Base-by-base conservation (phyloP, 30 jellyfish, hydroid and myxozoan genomes). In the Nemopilema nomurai region DNA sequence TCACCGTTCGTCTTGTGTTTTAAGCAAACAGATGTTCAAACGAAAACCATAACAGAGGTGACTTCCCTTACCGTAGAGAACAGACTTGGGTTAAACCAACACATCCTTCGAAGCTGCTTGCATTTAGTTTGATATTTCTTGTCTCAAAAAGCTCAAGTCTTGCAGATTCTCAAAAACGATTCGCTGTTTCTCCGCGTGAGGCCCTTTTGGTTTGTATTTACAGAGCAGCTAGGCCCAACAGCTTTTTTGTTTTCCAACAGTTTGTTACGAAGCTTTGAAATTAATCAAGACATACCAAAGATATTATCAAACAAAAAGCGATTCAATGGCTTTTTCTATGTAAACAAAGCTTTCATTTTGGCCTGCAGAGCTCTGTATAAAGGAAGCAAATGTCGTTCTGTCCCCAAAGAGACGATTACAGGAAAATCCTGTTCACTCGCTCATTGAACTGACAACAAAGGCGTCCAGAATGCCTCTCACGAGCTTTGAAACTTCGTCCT, bases 211-310 rank as follows among this genome's bases (percentile, higher is more conserved):
- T 16, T 30, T 18, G 69, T 73, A 26, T 73, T 73, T 73, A 33
- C 83, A 33, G 49, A 49, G 28, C 69, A 73, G 83, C 69, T 73
- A 66, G 83, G 83, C 83, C 83, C 51, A 73, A n/a, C 69, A 20
- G 69, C 4, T 32, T 16, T 41, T 73, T 73, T 73, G 83, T 73
- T 73, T 73, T 31, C 69, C 57, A 41, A 32, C 65, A 32, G 83
- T 41, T 73, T 41, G 83, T 33, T 31, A 21, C 51, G 83, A 73
- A 49, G 83, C 83, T 73, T 71, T 73, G 83, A 73, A 73, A 80
- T 31, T 80, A 62, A 52, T 62, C 86, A 9, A 27, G 80, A 51
- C 53, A 49, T 49, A 30, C 67, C 76, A 80, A 79, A 49, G 81
- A 66, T 41, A 41, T 41, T 41, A 41, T 41, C 57, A 65, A 80